Evolutionary conservation across 2,888 invertebrate genomes (phyloP).

Genomic region (Athalia rosae): DNA sequence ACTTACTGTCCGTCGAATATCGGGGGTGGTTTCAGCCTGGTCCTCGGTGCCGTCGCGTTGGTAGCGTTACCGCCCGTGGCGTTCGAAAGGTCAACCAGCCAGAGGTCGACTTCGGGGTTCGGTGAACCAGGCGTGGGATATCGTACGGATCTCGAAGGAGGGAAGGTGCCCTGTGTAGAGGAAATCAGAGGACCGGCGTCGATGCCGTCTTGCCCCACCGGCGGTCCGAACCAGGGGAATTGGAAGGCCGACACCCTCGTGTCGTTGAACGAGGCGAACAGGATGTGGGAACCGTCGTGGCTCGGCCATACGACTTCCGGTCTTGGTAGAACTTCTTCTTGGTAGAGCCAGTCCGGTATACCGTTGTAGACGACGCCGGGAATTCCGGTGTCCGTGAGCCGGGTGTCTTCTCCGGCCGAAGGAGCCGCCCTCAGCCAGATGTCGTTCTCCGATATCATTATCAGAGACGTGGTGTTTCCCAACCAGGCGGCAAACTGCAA

Average conservation of each 20-base stretch:
- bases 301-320: conserved; percentile 91
- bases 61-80: conserved; percentile 49
- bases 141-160: conserved; percentile 85
- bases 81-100: conserved; percentile 86
- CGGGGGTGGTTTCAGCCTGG: conserved; percentile 80
- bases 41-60: conserved; percentile 51
- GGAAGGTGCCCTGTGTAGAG: conserved; percentile 81
- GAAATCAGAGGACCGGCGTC: conserved; percentile 75
- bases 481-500: conserved; percentile 91
- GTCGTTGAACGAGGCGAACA: conserved; percentile 93
- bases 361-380: conserved; percentile 93
- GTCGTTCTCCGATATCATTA: conserved; percentile 91
- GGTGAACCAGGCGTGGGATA: conserved; percentile 92
- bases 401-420: conserved; percentile 78
- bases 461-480: conserved; percentile 84
- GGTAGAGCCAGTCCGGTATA: conserved; percentile 97
- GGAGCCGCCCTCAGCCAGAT: conserved; percentile 88
- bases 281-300: conserved; percentile 85
- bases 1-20: conserved; percentile 88
- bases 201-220: conserved; percentile 72
- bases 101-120: conserved; percentile 89
- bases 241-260: conserved; percentile 72
- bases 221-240: conserved; percentile 87
- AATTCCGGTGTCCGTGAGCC: conserved; percentile 85
- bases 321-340: conserved; percentile 92